Evolutionary conservation across 2,797 vertebrate genomes (phyloP), one percentile per base, ranked within the genome.

Genomic region (Sebastes paucispinis): DNA sequence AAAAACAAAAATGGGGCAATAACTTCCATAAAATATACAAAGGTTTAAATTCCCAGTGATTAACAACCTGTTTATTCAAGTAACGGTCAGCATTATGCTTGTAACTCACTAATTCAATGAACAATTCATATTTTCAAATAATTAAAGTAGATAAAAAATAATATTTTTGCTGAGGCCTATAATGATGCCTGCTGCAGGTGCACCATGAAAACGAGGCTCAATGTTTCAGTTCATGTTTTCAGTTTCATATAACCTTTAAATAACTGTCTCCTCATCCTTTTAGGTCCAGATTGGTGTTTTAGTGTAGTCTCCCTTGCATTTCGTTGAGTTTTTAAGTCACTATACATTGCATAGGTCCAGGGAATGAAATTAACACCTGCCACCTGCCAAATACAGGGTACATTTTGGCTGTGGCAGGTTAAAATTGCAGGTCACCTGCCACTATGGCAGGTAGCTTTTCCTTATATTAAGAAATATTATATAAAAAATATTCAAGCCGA

Each of bases 61-160:
- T 12, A 63, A 59, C 43, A 68, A 3, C 6, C 4, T 50, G 9
- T 77, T 60, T 71, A 84, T 69, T 81, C 14, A 65, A 25, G 62
- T 63, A 59, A 54, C 22, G 67, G 11, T 77, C 16, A 64, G 39
- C 24, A 60, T 29, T 20, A 36, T 52, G 2, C 8, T 12, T 32
- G 5, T 29, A 47, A 62, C 11, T 12, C 10, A 29, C 6, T 77
- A 50, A 72, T 20, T 52, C 18, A 68, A 54, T 69, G 4, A 25
- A 62, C n/a, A 62, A 14, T 4, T 9, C 31, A 29, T 18, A 73
- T 54, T 43, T 70, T 79, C 3, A 69, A 43, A 52, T 34, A 34
- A 59, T 3, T 14, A 20, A 1, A 11, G 5, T 25, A 20, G 25
- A 31, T 55, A 70, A 58, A 63, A 71, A 32, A 27, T 39, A 5